Evolutionary conservation across 2,888 invertebrate genomes (phyloP).

Genomic region (Sussaba pulchella): DNA sequence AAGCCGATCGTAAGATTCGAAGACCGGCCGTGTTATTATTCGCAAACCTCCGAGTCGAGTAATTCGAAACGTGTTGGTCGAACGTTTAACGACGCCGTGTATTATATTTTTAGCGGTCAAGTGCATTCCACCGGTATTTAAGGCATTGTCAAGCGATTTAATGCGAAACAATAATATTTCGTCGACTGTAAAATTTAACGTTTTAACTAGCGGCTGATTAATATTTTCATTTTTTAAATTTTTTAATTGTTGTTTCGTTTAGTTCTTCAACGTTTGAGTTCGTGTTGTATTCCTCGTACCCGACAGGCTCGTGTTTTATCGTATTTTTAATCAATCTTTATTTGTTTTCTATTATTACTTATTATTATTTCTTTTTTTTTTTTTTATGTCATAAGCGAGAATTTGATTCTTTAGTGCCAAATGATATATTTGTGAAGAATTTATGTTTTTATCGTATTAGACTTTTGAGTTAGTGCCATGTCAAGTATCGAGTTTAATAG

Average conservation of each 20-base stretch:
- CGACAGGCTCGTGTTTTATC: slow-evolving; percentile 64
- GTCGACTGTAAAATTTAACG: slow-evolving; percentile 60
- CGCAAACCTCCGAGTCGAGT: too few relatives aligned
- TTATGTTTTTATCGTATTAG: slow-evolving; percentile 65
- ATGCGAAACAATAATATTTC: slow-evolving; percentile 63
- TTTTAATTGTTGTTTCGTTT: slow-evolving; percentile 58
- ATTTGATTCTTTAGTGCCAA: slow-evolving; percentile 81
- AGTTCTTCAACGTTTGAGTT: slow-evolving; percentile 60
- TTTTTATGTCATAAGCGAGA: slow-evolving; percentile 69
- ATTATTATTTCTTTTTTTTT: slow-evolving; percentile 62
- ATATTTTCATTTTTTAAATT: slow-evolving; percentile 35
- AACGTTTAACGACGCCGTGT: slow-evolving; percentile 1
- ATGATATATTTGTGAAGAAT: slow-evolving; percentile 70
- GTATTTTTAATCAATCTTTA: slow-evolving; percentile 54
- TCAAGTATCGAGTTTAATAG: slow-evolving; percentile 64
- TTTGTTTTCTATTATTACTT: slow-evolving; percentile 36
- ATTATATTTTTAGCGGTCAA: slow-evolving; percentile 69
- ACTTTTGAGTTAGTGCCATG: slow-evolving; percentile 69
- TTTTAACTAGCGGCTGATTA: slow-evolving; percentile 32
- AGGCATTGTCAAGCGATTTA: slow-evolving; percentile 67
- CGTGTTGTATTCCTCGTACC: slow-evolving; percentile 55
- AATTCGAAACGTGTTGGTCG: too few relatives aligned
- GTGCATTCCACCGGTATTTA: slow-evolving; percentile 72
- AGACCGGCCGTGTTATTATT: slow-evolving; percentile 48
- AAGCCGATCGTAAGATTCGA: slow-evolving; percentile 47